Conservation (phyloP, 2,888 invertebrate genomes). For the Charanyca ferruginea region DNA sequence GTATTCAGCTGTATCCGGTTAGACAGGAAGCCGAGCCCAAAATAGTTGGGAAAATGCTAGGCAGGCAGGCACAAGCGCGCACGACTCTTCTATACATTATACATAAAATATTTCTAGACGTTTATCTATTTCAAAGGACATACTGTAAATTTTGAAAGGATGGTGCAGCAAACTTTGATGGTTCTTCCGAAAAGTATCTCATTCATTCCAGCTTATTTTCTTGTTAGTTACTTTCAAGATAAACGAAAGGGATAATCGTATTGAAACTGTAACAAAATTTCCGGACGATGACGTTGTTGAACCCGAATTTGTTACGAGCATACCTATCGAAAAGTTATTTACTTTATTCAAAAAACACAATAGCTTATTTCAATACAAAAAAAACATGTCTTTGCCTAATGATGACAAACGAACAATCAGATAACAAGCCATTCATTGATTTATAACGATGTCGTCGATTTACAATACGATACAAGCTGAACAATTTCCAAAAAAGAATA, state of each 20-base stretch:
- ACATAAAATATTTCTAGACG: slow-evolving; percentile 45
- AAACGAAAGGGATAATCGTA: too few relatives aligned
- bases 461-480: slow-evolving; percentile 18
- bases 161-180: background rate
- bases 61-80: slow-evolving; percentile 45
- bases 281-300: background rate
- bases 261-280: too few relatives aligned
- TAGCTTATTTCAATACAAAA: slow-evolving; percentile 4
- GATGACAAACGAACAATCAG: slow-evolving; percentile 27
- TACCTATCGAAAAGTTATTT: too few relatives aligned
- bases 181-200: background rate
- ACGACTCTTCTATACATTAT: slow-evolving; percentile 40
- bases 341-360: slow-evolving; percentile 13
- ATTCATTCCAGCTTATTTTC: background rate
- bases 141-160: slow-evolving; percentile 45
- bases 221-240: background rate
- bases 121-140: slow-evolving; percentile 59
- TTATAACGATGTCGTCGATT: slow-evolving; percentile 11
- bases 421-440: slow-evolving; percentile 32
- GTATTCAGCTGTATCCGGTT: too few relatives aligned
- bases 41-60: too few relatives aligned
- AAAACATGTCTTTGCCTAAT: slow-evolving; percentile 10
- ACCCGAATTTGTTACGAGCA: background rate
- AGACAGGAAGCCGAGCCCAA: too few relatives aligned
- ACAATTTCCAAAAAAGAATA: slow-evolving; percentile 6